These are phyloP conservation scores for Baccha elongata DNA, from an alignment of 2,888 invertebrate species.

Conservation along the genomic window DNA sequence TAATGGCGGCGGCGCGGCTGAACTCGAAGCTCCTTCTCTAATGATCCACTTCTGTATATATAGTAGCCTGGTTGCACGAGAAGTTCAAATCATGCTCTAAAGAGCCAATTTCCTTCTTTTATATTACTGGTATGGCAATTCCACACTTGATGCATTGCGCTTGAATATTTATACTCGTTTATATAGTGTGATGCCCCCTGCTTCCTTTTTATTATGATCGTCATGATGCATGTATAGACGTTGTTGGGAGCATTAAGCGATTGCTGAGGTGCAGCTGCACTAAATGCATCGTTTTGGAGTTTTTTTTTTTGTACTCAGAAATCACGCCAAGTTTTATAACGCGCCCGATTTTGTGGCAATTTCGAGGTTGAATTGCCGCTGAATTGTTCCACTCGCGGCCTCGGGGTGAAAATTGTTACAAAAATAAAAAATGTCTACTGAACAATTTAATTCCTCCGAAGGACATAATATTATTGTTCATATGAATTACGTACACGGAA, in stretches of 20 bases:
- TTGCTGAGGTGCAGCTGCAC: constrained; percentile 69
- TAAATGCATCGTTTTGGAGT: constrained; percentile 73
- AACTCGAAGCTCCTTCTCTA: constrained; percentile 59
- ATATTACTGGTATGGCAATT: constrained; percentile 31
- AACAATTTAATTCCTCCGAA: constrained; percentile 52
- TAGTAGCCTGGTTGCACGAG: constrained; percentile 63
- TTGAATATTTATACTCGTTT: constrained; percentile 30
- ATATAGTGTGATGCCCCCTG: background rate
- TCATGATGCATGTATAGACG: constrained; percentile 2
- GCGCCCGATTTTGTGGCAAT: constrained; percentile 62
- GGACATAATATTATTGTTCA: constrained; percentile 50
- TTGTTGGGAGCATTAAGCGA: constrained; percentile 45
- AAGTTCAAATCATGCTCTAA: constrained; percentile 72
- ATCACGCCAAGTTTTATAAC: constrained; percentile 67
- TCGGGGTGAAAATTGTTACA: constrained; percentile 63
- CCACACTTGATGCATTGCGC: constrained; percentile 47
- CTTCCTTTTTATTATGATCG: background rate
- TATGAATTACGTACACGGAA: background rate
- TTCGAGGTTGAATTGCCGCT: constrained; percentile 30
- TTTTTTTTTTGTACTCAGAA: constrained; percentile 65
- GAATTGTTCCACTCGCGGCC: constrained; percentile 50
- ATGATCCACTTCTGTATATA: constrained; percentile 65
- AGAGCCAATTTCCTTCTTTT: constrained; percentile 68
- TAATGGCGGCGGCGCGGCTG: constrained; percentile 65
- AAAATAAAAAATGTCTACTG: constrained; percentile 44